Conservation (phyloP, 1,140 invertebrate species). For the Nymphalis io region DNA sequence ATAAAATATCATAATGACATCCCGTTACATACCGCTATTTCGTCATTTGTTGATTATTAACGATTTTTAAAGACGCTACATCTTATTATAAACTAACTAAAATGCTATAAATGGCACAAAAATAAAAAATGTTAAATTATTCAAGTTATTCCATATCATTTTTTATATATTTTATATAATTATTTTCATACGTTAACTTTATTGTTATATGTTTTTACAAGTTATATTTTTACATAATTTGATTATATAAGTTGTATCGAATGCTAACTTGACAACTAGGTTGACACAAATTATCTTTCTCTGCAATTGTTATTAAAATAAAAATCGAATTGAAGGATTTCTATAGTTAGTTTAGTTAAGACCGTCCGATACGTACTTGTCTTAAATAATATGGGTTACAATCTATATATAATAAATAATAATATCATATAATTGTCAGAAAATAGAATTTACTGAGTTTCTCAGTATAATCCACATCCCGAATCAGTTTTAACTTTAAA, state of each 20-base stretch:
- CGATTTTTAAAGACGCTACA: too few species aligned
- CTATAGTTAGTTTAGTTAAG: too few species aligned
- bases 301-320: too few species aligned
- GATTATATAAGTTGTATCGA: neutral
- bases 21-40: neutral
- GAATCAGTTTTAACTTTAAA: too few species aligned
- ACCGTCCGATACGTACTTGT: too few species aligned
- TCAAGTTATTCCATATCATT: neutral
- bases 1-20: neutral
- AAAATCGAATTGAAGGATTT: too few species aligned
- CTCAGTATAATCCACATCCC: too few species aligned
- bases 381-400: too few species aligned
- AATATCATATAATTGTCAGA: too few species aligned
- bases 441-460: too few species aligned
- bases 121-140: conserved; percentile 8
- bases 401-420: too few species aligned
- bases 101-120: conserved; percentile 16
- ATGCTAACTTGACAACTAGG: neutral
- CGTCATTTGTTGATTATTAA: neutral
- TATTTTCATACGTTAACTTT: neutral
- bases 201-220: neutral
- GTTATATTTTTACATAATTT: conserved; percentile 3
- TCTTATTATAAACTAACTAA: conserved; percentile 2
- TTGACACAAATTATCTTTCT: too few species aligned
- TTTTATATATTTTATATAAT: neutral